Conservation (phyloP, 1,140 invertebrate species). For the Brachystomella parvula region DNA sequence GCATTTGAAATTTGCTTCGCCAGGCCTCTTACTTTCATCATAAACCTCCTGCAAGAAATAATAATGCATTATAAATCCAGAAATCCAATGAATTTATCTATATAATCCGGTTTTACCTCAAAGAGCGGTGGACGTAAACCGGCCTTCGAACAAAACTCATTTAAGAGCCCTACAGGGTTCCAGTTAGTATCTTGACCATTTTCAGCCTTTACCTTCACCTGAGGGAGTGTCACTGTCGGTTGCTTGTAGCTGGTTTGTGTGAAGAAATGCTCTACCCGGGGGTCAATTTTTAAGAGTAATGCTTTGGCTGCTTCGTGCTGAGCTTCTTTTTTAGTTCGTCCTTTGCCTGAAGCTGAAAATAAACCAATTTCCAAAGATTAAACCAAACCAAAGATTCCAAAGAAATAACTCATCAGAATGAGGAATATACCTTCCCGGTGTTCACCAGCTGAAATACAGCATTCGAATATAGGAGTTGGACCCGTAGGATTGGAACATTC, state of each 20-base stretch:
- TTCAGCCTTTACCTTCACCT: background rate
- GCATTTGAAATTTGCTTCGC: background rate
- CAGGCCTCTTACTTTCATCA: background rate
- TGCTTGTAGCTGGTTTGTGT: background rate
- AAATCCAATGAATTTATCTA: background rate
- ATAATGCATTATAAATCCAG: background rate
- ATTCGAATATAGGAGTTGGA: conserved; percentile 18
- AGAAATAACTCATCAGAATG: conserved; percentile 4
- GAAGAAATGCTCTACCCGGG: conserved; percentile 4
- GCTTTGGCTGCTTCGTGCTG: conserved; percentile 33
- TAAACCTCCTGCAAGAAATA: conserved; percentile 9
- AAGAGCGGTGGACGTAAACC: conserved; percentile 28
- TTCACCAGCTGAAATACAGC: conserved; percentile 19
- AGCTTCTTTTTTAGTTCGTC: conserved; percentile 34
- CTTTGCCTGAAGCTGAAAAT: conserved; percentile 20
- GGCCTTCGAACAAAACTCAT: conserved; percentile 30
- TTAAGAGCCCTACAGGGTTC: conserved; percentile 37
- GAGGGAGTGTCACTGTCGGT: background rate
- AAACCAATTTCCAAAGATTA: background rate
- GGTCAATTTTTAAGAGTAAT: conserved; percentile 25
- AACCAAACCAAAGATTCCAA: background rate
- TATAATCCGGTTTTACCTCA: conserved; percentile 14
- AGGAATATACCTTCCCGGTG: conserved; percentile 18
- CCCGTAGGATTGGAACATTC: conserved; percentile 23
- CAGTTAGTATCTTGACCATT: conserved; percentile 28